Base-by-base conservation (phyloP, 2,113 vertebrate species). In the Stegastes partitus region DNA sequence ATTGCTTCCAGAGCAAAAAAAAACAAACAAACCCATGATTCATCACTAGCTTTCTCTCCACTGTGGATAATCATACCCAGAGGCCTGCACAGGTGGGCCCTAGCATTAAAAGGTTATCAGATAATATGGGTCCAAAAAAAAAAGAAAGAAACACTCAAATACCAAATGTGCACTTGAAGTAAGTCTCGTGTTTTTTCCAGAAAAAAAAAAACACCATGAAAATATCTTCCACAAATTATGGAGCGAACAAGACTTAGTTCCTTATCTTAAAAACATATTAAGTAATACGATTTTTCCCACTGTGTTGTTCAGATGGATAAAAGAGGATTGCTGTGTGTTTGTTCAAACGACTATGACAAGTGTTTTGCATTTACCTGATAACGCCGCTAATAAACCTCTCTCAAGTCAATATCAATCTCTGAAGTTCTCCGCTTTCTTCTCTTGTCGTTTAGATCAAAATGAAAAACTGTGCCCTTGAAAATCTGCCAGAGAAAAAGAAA, bases 361-460 rank as follows among this genome's bases (percentile, higher is more conserved):
- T 92, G 76, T 88, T 89, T 86, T 86, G 74, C 81, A 68, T 91
- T 91, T 90, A 89, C 87, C 85, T 92, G 90, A 93, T 93, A 94
- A 91, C 75, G 49, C 68, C 23, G 34, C 64, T 89, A 90, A 91
- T 92, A 90, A 91, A 81, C 74, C 74, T 64, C 78, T 91, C 81
- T 84, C 72, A 87, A 81, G 87, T 87, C 81, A 65, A 64, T 68
- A 71, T 65, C 72, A 61, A 61, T 82, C 76, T 79, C 55, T 74
- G 58, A 84, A 58, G 71, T 87, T 79, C 53, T 77, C 66, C 25
- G 58, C 50, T 73, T 79, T 78, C 51, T 74, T 66, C 71, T 81
- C 55, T 39, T 19, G 51, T 77, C 73, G 69, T 83, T 84, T 68
- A 66, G 77, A 87, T 82, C 64, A 31, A 22, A 87, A 88, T 83